These are phyloP conservation scores for Hypercompe scribonia DNA, from an alignment of 2,888 invertebrate species.

Conservation along the genomic window DNA sequence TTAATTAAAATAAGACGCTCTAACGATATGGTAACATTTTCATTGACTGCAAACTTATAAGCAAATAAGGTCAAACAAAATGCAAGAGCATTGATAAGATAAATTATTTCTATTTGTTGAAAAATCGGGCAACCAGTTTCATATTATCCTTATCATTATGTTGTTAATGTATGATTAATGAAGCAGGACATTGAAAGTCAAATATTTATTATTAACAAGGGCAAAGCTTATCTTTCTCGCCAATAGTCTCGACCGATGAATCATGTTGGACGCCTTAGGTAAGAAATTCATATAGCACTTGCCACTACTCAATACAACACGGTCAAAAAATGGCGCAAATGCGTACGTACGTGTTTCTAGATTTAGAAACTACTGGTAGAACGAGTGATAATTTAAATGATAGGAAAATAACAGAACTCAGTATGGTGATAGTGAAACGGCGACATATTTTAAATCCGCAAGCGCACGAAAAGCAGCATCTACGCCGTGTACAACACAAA, in stretches of 20 bases:
- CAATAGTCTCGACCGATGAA: constrained; percentile 7
- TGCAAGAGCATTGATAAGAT: not conserved
- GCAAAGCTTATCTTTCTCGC: constrained; percentile 2
- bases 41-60: too few relatives aligned
- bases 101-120: not conserved
- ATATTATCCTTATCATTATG: not conserved
- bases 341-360: constrained; percentile 89
- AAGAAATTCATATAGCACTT: constrained; percentile 45
- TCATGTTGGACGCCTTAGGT: constrained; percentile 60
- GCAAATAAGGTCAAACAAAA: not conserved
- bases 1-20: too few relatives aligned
- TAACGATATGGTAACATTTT: too few relatives aligned
- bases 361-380: constrained; percentile 90
- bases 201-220: not conserved
- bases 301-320: constrained; percentile 9
- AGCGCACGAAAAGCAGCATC: constrained; percentile 18
- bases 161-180: not conserved
- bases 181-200: not conserved
- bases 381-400: constrained; percentile 85
- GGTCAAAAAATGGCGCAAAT: constrained; percentile 64
- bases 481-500: constrained; percentile 90
- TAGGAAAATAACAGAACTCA: constrained; percentile 89
- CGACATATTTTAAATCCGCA: constrained; percentile 76
- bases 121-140: not conserved
- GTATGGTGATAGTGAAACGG: constrained; percentile 87